These are phyloP conservation scores for Aegotheles bennettii DNA, from an alignment of 2,113 vertebrate genomes.

Conservation along the genomic window DNA sequence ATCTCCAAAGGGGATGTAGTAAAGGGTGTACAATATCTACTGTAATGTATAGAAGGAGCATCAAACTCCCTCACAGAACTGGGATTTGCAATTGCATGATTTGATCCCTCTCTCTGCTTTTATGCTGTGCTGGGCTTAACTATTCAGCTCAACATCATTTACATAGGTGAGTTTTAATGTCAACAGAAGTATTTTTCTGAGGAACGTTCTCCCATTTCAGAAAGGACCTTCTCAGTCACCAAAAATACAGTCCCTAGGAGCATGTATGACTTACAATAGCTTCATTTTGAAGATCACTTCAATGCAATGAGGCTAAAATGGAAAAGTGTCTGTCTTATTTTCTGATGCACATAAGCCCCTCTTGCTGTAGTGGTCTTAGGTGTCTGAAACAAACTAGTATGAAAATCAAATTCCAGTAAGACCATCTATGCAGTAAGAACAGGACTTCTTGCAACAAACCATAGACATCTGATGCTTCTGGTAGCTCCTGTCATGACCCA, in stretches of 20 bases:
- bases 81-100: not conserved
- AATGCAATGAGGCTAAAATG: not conserved
- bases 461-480: not conserved
- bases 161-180: not conserved
- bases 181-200: not conserved
- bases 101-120: not conserved
- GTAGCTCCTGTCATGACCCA: not conserved
- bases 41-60: not conserved
- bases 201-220: not conserved
- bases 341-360: not conserved
- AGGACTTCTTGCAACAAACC: not conserved
- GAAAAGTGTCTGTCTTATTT: not conserved
- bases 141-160: not conserved
- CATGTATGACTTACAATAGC: not conserved
- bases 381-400: not conserved
- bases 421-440: not conserved
- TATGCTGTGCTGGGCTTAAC: not conserved
- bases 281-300: not conserved
- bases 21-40: not conserved
- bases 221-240: not conserved
- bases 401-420: not conserved
- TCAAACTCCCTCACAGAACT: not conserved
- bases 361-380: not conserved
- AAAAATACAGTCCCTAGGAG: not conserved
- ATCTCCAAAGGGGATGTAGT: conserved; percentile 61